phyloP scores from a whole-genome alignment of 2,797 vertebrate species.

The Oreortyx pictus region DNA sequence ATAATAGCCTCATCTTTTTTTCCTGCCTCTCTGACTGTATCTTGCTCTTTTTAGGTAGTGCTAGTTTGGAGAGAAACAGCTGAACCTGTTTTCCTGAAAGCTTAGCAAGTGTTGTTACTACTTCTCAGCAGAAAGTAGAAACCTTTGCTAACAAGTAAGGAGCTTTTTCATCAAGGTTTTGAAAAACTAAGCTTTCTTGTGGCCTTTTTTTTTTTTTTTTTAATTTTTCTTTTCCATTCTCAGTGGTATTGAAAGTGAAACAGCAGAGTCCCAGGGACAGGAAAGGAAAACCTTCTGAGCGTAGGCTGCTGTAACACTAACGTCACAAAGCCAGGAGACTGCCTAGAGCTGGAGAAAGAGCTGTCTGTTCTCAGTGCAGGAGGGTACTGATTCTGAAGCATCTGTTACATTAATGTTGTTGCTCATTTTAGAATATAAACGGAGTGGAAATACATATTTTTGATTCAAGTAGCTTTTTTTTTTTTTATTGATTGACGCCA shows the following conservation, averaged over 20 bases:
- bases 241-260: not conserved
- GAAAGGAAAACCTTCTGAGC: not conserved
- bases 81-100: not conserved
- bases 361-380: not conserved
- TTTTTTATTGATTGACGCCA: not conserved
- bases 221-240: not conserved
- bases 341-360: not conserved
- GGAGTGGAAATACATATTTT: not conserved
- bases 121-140: not conserved
- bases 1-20: not conserved
- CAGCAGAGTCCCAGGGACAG: not conserved
- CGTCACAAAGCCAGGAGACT: not conserved
- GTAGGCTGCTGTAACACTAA: not conserved
- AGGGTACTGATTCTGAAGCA: not conserved
- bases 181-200: not conserved
- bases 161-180: not conserved
- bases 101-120: not conserved
- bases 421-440: not conserved
- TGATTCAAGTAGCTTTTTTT: conserved; percentile 7
- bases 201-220: not conserved
- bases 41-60: not conserved
- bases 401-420: not conserved
- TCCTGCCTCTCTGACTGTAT: not conserved
- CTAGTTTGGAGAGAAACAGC: not conserved
- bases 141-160: not conserved